A percentile compares a stretch with the other conserved stretches of the same genome.
These are phyloP conservation scores for Ommatoiulus sabulosus DNA, from an alignment of 2,888 invertebrate genomes.

Conservation along the genomic window DNA sequence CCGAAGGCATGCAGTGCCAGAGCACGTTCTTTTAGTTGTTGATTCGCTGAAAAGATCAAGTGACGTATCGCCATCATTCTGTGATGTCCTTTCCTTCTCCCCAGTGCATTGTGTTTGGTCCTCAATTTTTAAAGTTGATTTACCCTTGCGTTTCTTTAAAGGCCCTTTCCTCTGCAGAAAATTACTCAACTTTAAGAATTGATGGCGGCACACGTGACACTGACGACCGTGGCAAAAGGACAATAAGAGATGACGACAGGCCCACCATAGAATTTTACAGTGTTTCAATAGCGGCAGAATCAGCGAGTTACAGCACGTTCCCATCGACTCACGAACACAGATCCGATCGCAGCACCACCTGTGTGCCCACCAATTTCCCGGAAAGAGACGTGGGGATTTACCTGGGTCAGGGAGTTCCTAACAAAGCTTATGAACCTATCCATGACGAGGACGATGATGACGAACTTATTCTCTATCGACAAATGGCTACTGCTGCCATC, in stretches of 20 bases:
- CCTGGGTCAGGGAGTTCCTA: neutral
- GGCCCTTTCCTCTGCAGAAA: neutral
- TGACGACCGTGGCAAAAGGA: neutral
- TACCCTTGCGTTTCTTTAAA: neutral
- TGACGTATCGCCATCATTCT: neutral
- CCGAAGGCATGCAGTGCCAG: too few relatives aligned
- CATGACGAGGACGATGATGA: neutral
- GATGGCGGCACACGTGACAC: slow-evolving; percentile 10
- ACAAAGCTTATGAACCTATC: neutral
- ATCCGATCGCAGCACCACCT: neutral
- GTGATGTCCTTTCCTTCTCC: neutral
- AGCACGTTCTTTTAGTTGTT: too few relatives aligned
- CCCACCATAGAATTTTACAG: neutral
- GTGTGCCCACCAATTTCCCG: neutral
- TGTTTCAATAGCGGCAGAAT: neutral
- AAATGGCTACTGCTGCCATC: neutral
- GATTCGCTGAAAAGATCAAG: too few relatives aligned
- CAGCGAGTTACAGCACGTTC: neutral
- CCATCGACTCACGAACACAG: neutral
- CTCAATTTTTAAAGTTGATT: slow-evolving; percentile 24
- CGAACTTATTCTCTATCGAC: slow-evolving; percentile 21
- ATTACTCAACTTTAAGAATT: slow-evolving; percentile 40
- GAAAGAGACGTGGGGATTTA: slow-evolving; percentile 5
- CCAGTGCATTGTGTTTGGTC: neutral
- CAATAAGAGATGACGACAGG: neutral